A percentile compares a stretch with the other conserved stretches of the same genome.
phyloP scores from a whole-genome alignment of 2,888 invertebrate species.

The Rotaria socialis region DNA sequence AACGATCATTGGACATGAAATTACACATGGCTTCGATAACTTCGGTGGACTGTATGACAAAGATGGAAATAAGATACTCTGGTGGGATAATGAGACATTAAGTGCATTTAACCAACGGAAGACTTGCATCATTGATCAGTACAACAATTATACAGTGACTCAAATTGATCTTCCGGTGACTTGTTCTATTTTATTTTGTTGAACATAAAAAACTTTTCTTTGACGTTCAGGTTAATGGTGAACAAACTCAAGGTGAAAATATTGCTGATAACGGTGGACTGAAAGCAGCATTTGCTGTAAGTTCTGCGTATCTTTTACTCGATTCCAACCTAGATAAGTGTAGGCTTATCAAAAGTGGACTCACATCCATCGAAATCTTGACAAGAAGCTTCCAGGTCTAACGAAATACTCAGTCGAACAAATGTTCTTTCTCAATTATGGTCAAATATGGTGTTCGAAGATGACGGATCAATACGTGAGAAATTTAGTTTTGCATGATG shows the following conservation, averaged over 20 bases:
- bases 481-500: background rate
- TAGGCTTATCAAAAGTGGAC: constrained; percentile 49
- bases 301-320: constrained; percentile 47
- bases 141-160: constrained; percentile 74
- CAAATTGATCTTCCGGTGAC: constrained; percentile 50
- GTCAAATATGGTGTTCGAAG: constrained; percentile 57
- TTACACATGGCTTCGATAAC: constrained; percentile 40
- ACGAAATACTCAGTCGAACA: constrained; percentile 54
- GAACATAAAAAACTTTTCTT: too few species aligned
- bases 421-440: constrained; percentile 63
- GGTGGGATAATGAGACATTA: constrained; percentile 90
- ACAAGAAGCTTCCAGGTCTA: constrained; percentile 39
- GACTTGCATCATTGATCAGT: constrained; percentile 83
- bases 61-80: constrained; percentile 65
- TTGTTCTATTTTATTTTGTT: too few species aligned
- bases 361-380: constrained; percentile 7
- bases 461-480: constrained; percentile 35
- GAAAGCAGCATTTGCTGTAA: constrained; percentile 79
- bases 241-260: constrained; percentile 86
- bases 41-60: constrained; percentile 81
- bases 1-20: constrained; percentile 37
- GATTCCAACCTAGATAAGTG: background rate
- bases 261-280: constrained; percentile 90
- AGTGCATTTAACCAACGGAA: constrained; percentile 78
- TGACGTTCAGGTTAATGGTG: constrained; percentile 66